Conservation (phyloP, 2,113 vertebrate genomes). For the Orycteropus afer region DNA sequence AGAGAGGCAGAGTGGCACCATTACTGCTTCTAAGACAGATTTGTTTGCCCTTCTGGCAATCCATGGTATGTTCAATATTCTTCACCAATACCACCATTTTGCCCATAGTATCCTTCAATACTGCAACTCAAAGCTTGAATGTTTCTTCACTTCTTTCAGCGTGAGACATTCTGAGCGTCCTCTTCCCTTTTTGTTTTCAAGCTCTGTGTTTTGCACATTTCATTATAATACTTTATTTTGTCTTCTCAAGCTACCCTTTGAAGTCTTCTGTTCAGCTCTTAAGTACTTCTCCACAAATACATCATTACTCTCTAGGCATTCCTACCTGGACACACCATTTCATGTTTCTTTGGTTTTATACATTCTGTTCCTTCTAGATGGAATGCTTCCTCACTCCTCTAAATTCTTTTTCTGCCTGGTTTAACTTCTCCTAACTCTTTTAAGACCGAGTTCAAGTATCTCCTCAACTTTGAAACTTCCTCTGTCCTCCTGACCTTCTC, state of each 20-base stretch:
- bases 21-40: not conserved
- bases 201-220: no score
- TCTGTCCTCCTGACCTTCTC: not conserved
- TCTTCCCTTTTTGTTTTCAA: no score
- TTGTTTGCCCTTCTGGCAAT: not conserved
- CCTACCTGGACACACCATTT: not conserved
- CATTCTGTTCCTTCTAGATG: not conserved
- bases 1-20: no score
- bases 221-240: no score
- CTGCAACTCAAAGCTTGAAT: no score
- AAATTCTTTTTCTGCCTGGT: not conserved
- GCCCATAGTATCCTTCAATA: not conserved
- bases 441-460: not conserved
- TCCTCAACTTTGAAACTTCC: not conserved
- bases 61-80: not conserved
- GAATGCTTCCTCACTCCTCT: not conserved
- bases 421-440: not conserved
- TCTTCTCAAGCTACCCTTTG: no score
- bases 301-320: not conserved
- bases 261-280: not conserved
- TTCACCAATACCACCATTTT: not conserved
- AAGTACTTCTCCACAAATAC: not conserved
- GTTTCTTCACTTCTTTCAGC: no score
- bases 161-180: no score
- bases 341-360: not conserved